These are phyloP conservation scores for Cheilosia urbana DNA, from an alignment of 2,888 invertebrate genomes.

Conservation along the genomic window DNA sequence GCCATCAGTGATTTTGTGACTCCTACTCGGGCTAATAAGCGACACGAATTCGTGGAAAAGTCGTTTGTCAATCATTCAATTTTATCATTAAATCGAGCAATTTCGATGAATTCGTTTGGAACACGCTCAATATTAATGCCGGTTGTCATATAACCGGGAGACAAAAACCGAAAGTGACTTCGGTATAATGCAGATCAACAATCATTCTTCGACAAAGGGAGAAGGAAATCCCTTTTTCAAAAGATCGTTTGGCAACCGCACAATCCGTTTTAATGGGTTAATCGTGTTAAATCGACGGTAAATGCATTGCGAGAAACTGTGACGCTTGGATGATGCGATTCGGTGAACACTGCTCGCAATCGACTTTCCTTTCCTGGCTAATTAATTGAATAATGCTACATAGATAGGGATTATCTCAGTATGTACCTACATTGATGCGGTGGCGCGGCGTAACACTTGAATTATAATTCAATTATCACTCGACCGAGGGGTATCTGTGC, in stretches of 20 bases:
- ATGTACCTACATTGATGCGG: not conserved
- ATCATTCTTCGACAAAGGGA: not conserved
- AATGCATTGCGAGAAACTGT: conserved; percentile 33
- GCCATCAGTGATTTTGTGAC: conserved; percentile 22
- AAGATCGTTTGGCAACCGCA: conserved; percentile 26
- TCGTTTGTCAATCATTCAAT: conserved; percentile 29
- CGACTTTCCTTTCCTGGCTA: conserved; percentile 59
- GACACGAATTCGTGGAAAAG: conserved; percentile 31
- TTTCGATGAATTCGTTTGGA: conserved; percentile 22
- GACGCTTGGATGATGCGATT: conserved; percentile 53
- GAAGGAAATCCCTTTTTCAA: conserved; percentile 27
- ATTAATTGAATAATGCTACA: conserved; percentile 58
- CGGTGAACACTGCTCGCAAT: conserved; percentile 38
- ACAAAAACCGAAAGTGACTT: conserved; percentile 42
- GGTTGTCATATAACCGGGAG: conserved; percentile 31
- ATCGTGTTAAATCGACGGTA: conserved; percentile 44
- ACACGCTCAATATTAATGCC: not conserved
- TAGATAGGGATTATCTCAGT: conserved; percentile 2
- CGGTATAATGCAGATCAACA: not conserved
- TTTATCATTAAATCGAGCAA: conserved; percentile 35
- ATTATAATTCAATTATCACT: conserved; percentile 70
- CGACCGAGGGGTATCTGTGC: conserved; percentile 33
- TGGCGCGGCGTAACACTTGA: conserved; percentile 24
- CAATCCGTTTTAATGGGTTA: conserved; percentile 56
- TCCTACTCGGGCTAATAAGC: conserved; percentile 43